Evolutionary conservation across 2,113 vertebrate genomes (phyloP).

Genomic region (Tragelaphus imberbis): DNA sequence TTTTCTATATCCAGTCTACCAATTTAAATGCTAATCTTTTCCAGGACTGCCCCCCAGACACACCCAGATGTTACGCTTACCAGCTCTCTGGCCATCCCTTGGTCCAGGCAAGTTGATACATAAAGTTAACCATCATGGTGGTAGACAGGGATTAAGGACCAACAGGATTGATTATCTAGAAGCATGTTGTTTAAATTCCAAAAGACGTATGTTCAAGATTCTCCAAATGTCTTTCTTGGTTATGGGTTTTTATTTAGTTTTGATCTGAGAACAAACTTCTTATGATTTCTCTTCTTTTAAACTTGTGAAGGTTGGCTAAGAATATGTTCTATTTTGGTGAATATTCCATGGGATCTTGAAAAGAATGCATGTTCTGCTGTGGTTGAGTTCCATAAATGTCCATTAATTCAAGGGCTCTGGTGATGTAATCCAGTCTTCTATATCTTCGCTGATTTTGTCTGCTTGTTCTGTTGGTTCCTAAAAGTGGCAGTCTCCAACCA

Average conservation of each 20-base stretch:
- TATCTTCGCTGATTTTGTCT: not conserved
- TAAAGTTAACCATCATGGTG: not conserved
- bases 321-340: not conserved
- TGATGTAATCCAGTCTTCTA: not conserved
- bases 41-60: not conserved
- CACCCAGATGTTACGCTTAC: not conserved
- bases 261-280: not conserved
- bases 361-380: not conserved
- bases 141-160: not conserved
- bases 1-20: not conserved
- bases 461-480: not conserved
- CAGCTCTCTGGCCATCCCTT: not conserved
- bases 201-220: not conserved
- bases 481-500: not conserved
- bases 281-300: not conserved
- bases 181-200: not conserved
- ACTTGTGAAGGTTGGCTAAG: not conserved
- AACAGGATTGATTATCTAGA: not conserved
- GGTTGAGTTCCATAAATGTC: not conserved
- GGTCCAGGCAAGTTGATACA: not conserved
- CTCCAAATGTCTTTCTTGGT: not conserved
- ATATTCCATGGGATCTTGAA: not conserved
- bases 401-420: not conserved
- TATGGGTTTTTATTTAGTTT: not conserved
- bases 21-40: not conserved